phyloP scores from a whole-genome alignment of 2,113 vertebrate species.

The Pygathrix nemaeus region DNA sequence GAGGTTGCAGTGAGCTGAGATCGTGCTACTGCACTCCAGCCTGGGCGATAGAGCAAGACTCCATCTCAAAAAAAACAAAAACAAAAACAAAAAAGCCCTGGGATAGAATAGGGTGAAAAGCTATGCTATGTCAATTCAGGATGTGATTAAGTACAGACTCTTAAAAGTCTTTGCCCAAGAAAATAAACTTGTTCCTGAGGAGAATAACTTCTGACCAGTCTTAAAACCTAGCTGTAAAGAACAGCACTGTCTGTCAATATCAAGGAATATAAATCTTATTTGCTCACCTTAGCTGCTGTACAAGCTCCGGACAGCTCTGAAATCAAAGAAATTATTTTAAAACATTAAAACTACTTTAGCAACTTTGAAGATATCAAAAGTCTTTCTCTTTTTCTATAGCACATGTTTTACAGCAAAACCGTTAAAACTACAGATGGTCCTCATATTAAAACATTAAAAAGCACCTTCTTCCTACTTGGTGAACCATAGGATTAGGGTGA shows the following conservation, averaged over 20 bases:
- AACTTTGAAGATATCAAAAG: conserved; percentile 23
- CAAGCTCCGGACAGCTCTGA: conserved; percentile 96
- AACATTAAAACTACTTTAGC: conserved; percentile 47
- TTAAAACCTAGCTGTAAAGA: conserved; percentile 32
- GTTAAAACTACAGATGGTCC: conserved; percentile 46
- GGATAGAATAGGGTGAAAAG: not conserved
- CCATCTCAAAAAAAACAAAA: too few species aligned
- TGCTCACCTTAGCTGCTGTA: conserved; percentile 95
- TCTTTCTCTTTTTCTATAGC: conserved; percentile 43
- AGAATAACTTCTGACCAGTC: not conserved
- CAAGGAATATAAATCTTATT: not conserved
- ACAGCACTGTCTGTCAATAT: not conserved
- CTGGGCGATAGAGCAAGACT: too few species aligned
- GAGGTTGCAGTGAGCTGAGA: too few species aligned
- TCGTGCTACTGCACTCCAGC: too few species aligned
- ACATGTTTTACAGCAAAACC: conserved; percentile 57
- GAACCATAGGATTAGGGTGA: not conserved
- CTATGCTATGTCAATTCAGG: conserved; percentile 5
- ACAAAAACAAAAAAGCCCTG: too few species aligned
- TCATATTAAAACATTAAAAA: conserved; percentile 57
- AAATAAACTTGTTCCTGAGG: conserved; percentile 23
- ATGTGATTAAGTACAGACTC: not conserved
- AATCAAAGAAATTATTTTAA: conserved; percentile 77
- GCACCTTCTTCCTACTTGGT: conserved; percentile 36
- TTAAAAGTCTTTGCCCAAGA: conserved; percentile 31